Base-by-base conservation (phyloP, 2,113 vertebrate species). In the Etheostoma cragini region DNA sequence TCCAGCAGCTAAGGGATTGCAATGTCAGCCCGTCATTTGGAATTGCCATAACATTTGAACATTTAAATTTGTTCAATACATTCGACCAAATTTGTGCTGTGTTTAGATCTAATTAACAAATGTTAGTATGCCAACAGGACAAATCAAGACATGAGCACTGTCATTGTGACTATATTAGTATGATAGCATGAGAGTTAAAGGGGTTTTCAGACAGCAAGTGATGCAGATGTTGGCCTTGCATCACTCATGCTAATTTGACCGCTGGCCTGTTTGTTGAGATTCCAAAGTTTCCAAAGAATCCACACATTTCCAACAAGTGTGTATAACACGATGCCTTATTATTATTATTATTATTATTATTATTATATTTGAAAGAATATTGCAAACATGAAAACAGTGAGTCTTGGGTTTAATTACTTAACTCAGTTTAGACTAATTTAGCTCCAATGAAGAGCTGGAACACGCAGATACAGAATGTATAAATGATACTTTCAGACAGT, bases 401-500 rank as follows among this genome's bases (percentile, higher is more conserved):
- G 17, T 30, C 42, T 30, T 30, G 45, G 42, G 17, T 49, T 22
- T 49, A 60, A 33, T 47, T 26, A 6, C 24, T n/a, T 58, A 13
- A 24, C 46, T 57, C 38, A 21, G 11, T 14, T 42, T 71, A 45
- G 30, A 72, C 26, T 33, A 24, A 47, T 16, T 17, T 6, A 35
- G 13, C 46, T 24, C 30, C 26, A 24, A 38, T 1, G 22, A 30
- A 21, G 38, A 46, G 65, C 49, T n/a, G 49, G 65, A 52, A n/a
- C 49, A 19, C 12, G n/a, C 52, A 70, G 67, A 70, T 70, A 68
- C 38, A 46, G 26, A 49, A 49, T 61, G 22, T 72, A 49, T 38
- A 38, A 0, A 60, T 6, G 56, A 49, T 33, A 11, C 57, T 50
- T 19, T 61, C 45, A 60, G 17, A n/a, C 42, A 10, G 54, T 72